A percentile compares a stretch with the other conserved stretches of the same genome.
Conservation (phyloP, 1,140 invertebrate species). For the Linepithema humile region DNA sequence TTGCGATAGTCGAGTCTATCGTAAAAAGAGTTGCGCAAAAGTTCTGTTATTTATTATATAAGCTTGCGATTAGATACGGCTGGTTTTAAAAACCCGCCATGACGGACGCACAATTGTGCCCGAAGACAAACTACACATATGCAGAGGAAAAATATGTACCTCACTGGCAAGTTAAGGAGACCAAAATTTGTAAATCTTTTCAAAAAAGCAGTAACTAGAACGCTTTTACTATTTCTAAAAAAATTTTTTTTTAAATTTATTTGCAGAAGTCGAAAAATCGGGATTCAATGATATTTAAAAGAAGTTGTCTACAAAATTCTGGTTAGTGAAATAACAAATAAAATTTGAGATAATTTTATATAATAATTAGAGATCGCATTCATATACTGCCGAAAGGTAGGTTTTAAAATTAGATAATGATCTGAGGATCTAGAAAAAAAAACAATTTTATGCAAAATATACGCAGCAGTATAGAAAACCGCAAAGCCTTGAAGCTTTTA, state of each 20-base stretch:
- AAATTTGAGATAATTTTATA: conserved; percentile 16
- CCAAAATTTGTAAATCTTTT: conserved; percentile 1
- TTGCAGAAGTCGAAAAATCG: neutral
- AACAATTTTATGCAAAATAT: neutral
- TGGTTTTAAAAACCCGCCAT: conserved; percentile 12
- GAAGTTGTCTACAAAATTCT: neutral
- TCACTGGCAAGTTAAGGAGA: conserved; percentile 42
- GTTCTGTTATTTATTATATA: conserved; percentile 22
- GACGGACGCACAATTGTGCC: conserved; percentile 17
- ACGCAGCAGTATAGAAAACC: neutral
- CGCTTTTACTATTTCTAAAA: neutral
- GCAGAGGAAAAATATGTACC: conserved; percentile 23
- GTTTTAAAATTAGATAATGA: neutral
- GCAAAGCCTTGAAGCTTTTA: neutral
- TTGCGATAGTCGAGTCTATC: neutral
- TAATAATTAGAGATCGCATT: neutral
- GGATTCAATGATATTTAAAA: neutral
- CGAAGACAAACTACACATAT: conserved; percentile 17
- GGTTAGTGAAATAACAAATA: neutral
- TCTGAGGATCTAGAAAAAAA: neutral
- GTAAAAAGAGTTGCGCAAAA: neutral
- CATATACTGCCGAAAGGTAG: neutral
- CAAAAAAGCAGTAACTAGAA: neutral
- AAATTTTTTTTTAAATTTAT: conserved; percentile 2
- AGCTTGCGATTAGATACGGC: conserved; percentile 4